Conservation (phyloP, 2,888 invertebrate genomes). For the Argyresthia albistria region DNA sequence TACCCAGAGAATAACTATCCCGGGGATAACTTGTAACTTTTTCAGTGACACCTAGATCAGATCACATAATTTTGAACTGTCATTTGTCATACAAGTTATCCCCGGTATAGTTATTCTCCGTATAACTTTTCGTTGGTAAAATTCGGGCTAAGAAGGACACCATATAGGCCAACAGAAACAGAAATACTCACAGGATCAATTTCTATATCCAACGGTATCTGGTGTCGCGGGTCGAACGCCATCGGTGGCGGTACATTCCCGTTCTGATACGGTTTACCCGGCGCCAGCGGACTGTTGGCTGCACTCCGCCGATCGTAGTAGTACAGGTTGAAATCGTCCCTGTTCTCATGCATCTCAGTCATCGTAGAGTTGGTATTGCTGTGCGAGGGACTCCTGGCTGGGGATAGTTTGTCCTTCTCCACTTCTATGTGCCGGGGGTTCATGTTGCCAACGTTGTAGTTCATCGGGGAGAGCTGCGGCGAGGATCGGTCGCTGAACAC, state of each 20-base stretch:
- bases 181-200: conserved; percentile 77
- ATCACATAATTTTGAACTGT: too few relatives aligned
- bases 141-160: too few relatives aligned
- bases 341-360: conserved; percentile 17
- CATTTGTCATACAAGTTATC: too few relatives aligned
- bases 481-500: conserved; percentile 60
- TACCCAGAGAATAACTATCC: too few relatives aligned
- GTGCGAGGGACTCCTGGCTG: conserved; percentile 38
- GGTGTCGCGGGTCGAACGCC: conserved; percentile 44
- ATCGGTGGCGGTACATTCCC: conserved; percentile 37
- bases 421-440: conserved; percentile 62
- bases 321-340: conserved; percentile 58
- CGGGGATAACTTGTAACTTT: too few relatives aligned
- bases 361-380: conserved; percentile 38
- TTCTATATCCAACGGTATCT: conserved; percentile 74
- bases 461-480: conserved; percentile 58
- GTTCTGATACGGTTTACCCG: conserved; percentile 39
- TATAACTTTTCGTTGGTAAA: too few relatives aligned
- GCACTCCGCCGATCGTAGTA: conserved; percentile 51
- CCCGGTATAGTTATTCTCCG: too few relatives aligned
- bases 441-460: conserved; percentile 67
- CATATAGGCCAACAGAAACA: conserved; percentile 8
- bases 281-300: conserved; percentile 45
- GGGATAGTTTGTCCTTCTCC: conserved; percentile 47
- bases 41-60: too few relatives aligned